A percentile compares a stretch with the other conserved stretches of the same genome.
These are phyloP conservation scores for Hetaerina americana DNA, from an alignment of 1,140 invertebrate species.

Conservation along the genomic window DNA sequence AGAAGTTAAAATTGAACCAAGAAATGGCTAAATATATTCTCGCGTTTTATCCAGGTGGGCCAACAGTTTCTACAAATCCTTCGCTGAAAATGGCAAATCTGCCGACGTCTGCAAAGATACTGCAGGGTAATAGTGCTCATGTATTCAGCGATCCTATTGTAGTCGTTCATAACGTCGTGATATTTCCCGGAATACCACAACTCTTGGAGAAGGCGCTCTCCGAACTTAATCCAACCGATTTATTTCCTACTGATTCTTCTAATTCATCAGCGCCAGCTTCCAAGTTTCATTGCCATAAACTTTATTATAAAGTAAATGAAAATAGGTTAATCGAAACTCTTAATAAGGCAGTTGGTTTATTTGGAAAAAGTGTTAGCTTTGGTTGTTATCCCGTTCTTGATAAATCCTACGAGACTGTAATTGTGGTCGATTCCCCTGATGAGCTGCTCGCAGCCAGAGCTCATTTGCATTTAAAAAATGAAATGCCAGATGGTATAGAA, in stretches of 20 bases:
- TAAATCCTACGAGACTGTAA: background rate
- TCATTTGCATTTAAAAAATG: background rate
- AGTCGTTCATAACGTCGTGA: constrained; percentile 53
- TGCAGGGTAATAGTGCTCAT: constrained; percentile 16
- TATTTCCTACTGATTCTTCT: background rate
- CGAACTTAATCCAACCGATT: background rate
- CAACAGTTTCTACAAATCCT: constrained; percentile 18
- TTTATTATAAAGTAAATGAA: background rate
- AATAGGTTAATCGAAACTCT: background rate
- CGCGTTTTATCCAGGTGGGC: constrained; percentile 26
- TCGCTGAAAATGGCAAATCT: constrained; percentile 38
- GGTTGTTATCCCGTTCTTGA: background rate
- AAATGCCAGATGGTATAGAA: background rate
- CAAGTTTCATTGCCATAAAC: background rate
- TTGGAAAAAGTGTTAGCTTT: background rate
- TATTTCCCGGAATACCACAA: constrained; percentile 64
- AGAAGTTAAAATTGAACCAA: constrained; percentile 40
- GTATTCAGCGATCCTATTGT: constrained; percentile 46
- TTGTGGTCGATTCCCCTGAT: background rate
- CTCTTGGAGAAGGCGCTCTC: constrained; percentile 46
- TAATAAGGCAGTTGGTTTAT: background rate
- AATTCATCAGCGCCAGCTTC: background rate
- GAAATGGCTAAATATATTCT: constrained; percentile 43
- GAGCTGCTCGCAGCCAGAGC: background rate
- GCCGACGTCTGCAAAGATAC: constrained; percentile 22